Conservation (phyloP, 2,888 invertebrate species). For the Pandemis corylana region DNA sequence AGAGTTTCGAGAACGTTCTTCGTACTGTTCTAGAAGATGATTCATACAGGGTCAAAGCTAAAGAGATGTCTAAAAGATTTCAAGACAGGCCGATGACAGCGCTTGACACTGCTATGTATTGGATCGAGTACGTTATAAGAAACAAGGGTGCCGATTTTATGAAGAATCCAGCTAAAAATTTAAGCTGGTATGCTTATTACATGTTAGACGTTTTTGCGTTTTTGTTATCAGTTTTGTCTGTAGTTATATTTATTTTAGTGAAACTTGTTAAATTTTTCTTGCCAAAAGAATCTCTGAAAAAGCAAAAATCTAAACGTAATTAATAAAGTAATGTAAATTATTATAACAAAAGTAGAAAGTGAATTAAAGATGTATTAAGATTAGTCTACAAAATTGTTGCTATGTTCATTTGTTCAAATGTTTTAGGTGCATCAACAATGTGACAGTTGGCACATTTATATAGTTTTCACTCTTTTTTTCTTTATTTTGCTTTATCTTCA, state of each 20-base stretch:
- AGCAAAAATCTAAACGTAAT: slow-evolving; percentile 33
- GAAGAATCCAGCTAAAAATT: slow-evolving; percentile 75
- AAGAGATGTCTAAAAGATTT: slow-evolving; percentile 73
- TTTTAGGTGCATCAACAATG: not conserved
- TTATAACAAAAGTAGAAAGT: not conserved
- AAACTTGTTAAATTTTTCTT: slow-evolving; percentile 45
- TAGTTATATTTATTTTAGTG: slow-evolving; percentile 41
- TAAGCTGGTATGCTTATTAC: slow-evolving; percentile 71
- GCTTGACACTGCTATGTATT: slow-evolving; percentile 80
- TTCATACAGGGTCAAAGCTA: slow-evolving; percentile 63
- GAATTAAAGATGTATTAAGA: too few species aligned
- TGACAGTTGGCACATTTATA: too few species aligned
- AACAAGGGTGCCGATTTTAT: slow-evolving; percentile 82
- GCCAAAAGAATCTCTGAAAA: slow-evolving; percentile 11
- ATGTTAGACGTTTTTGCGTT: slow-evolving; percentile 77
- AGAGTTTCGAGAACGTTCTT: slow-evolving; percentile 61
- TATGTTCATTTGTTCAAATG: not conserved
- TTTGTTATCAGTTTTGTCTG: slow-evolving; percentile 49
- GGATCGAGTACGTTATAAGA: slow-evolving; percentile 85
- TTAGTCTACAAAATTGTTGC: too few species aligned
- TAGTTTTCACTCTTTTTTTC: too few species aligned
- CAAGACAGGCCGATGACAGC: slow-evolving; percentile 82
- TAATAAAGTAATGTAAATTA: not conserved
- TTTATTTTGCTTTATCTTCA: too few species aligned
- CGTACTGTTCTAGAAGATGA: slow-evolving; percentile 70